Evolutionary conservation across 2,113 vertebrate species (phyloP), one percentile per base, ranked within the genome.

Genomic region (Copsychus sechellarum): DNA sequence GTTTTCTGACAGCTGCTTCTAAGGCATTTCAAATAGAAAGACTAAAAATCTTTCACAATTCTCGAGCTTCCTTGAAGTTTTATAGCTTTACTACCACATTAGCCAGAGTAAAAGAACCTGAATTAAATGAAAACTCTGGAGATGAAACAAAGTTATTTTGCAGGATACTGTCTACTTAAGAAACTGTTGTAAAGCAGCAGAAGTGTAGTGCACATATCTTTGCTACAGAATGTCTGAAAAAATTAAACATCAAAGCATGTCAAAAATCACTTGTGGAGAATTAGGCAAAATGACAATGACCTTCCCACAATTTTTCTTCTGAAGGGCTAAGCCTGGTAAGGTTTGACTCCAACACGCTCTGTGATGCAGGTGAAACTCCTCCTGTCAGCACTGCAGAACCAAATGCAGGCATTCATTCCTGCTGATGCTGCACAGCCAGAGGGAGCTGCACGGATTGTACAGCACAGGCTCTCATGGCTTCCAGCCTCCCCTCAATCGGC

Each of bases 401-500:
- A 79, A 88, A 73, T 3, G 13, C 78, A 81, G 57, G 45, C 40
- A 24, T 60, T 90, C 40, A 24, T 60, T 90, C 19, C 57, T 77
- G 92, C 84, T 95, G 91, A 83, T 90, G 83, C 65, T 90, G 87
- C 92, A 90, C 43, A 61, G 86, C 48, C 45, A 72, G 60, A 82
- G 50, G 69, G 88, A 84, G 64, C 90, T 42, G 69, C 69, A 22
- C 33, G 14, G 43, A n/a, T 1, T 25, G 70, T 22, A 58, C 38
- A 42, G 42, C 64, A 15, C 28, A 6, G 34, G 64, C 36, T 91
- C 92, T 29, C 77, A 53, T 28, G 1, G 1, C 25, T 22, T 19
- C 66, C 83, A 79, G 69, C 20, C 43, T 84, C 88, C 11, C 38
- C 87, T 83, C 66, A 17, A 29, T 17, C 1, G 14, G 17, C 83